These are phyloP conservation scores for Cynoglossus semilaevis DNA, from an alignment of 2,113 vertebrate genomes.

Conservation along the genomic window DNA sequence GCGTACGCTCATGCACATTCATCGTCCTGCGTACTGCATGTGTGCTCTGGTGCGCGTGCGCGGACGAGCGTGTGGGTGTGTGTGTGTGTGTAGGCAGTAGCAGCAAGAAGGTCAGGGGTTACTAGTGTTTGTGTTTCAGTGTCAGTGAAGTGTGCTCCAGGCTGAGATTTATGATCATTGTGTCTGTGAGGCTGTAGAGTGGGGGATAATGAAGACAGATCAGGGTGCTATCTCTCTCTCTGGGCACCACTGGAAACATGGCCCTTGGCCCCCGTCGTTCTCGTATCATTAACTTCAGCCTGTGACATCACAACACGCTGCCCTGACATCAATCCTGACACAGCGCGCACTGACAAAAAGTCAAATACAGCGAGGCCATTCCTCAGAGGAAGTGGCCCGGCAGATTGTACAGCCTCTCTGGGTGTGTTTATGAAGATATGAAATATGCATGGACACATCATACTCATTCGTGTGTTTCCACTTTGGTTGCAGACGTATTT, in stretches of 20 bases:
- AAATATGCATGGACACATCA: constrained; percentile 68
- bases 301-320: constrained; percentile 69
- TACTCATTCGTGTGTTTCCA: constrained; percentile 63
- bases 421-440: constrained; percentile 65
- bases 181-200: constrained; percentile 78
- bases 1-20: background rate
- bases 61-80: constrained; percentile 26
- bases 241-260: constrained; percentile 70
- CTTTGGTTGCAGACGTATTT: constrained; percentile 63
- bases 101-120: constrained; percentile 77
- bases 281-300: constrained; percentile 69
- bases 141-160: constrained; percentile 81
- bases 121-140: constrained; percentile 82
- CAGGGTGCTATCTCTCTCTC: constrained; percentile 74
- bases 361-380: constrained; percentile 27
- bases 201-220: constrained; percentile 81
- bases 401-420: constrained; percentile 47
- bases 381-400: constrained; percentile 54
- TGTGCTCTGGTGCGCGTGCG: constrained; percentile 15
- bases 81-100: constrained; percentile 70
- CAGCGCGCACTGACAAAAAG: constrained; percentile 52
- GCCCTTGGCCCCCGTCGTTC: constrained; percentile 64
- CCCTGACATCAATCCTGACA: constrained; percentile 68
- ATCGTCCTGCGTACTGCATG: constrained; percentile 19
- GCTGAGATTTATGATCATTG: constrained; percentile 81